Percentiles rank a stretch among this genome's conserved stretches.
These are phyloP conservation scores for Ptychochromis oligacanthus DNA, from an alignment of 2,113 vertebrate species.

Conservation along the genomic window DNA sequence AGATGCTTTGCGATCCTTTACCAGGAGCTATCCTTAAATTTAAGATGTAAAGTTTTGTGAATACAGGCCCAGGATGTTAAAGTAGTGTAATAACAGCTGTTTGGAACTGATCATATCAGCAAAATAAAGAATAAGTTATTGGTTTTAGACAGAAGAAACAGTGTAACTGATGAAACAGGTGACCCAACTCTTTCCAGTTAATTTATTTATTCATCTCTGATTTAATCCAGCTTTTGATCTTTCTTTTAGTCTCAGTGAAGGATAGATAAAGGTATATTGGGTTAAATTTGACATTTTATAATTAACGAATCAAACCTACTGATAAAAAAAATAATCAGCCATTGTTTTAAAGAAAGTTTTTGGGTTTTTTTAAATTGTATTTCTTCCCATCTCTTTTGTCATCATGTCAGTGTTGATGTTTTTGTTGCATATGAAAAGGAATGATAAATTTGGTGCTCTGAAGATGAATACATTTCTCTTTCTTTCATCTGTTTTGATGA, in stretches of 20 bases:
- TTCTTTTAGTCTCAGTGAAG: not conserved
- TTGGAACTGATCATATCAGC: not conserved
- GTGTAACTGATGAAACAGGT: not conserved
- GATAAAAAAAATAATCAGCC: not conserved
- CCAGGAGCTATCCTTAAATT: too few relatives aligned
- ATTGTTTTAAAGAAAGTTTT: not conserved
- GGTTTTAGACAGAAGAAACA: not conserved
- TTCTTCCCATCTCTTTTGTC: slow-evolving; percentile 18
- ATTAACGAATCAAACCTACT: not conserved
- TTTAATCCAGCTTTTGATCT: not conserved
- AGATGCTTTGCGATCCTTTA: too few relatives aligned
- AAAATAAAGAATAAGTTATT: not conserved
- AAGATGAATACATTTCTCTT: slow-evolving; percentile 20
- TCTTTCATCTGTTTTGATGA: slow-evolving; percentile 26
- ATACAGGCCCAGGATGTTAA: not conserved
- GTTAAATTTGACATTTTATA: not conserved
- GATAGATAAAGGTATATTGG: not conserved
- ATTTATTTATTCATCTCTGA: not conserved
- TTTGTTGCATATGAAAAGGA: slow-evolving; percentile 4
- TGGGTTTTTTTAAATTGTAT: not conserved
- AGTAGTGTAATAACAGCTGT: not conserved
- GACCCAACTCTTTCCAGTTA: not conserved
- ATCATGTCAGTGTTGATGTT: not conserved
- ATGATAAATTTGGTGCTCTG: slow-evolving; percentile 47
- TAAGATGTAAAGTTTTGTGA: too few relatives aligned